Conservation (phyloP, 2,113 vertebrate genomes). For the Nerophis lumbriciformis region DNA sequence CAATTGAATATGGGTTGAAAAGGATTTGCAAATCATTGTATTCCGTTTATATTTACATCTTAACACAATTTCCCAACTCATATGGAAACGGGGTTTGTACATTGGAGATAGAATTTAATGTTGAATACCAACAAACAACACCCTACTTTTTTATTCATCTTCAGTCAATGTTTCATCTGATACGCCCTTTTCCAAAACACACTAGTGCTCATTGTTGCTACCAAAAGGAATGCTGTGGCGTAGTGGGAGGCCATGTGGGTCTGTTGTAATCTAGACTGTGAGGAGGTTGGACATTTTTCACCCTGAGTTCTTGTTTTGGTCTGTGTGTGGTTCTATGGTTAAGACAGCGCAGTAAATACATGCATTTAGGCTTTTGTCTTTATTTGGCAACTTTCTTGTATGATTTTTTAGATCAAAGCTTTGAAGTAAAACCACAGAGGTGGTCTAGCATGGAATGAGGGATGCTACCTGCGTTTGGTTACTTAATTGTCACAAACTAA, state of each 20-base stretch:
- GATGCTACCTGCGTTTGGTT: conserved; percentile 6
- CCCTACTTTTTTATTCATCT: not conserved
- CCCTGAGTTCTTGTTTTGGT: conserved; percentile 34
- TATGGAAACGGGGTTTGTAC: too few relatives aligned
- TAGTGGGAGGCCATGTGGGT: conserved; percentile 52
- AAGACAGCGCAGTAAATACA: conserved; percentile 16
- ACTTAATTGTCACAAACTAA: not conserved
- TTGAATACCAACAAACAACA: not conserved
- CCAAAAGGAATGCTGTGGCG: conserved; percentile 51
- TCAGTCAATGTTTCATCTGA: not conserved
- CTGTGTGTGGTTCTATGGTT: conserved; percentile 23
- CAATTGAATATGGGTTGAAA: too few relatives aligned
- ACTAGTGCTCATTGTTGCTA: conserved; percentile 57
- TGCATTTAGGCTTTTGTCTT: conserved; percentile 12
- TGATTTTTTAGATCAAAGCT: not conserved
- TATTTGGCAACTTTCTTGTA: not conserved
- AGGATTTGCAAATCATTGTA: too few relatives aligned
- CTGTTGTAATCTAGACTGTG: conserved; percentile 43
- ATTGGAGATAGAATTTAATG: too few relatives aligned
- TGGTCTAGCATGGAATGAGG: conserved; percentile 8
- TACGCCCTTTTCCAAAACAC: conserved; percentile 18
- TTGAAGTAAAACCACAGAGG: conserved; percentile 12
- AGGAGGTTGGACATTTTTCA: conserved; percentile 36
- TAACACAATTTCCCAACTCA: too few relatives aligned
- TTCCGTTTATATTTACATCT: too few relatives aligned